Conservation (phyloP, 2,888 invertebrate genomes). For the Torymus texanus region DNA sequence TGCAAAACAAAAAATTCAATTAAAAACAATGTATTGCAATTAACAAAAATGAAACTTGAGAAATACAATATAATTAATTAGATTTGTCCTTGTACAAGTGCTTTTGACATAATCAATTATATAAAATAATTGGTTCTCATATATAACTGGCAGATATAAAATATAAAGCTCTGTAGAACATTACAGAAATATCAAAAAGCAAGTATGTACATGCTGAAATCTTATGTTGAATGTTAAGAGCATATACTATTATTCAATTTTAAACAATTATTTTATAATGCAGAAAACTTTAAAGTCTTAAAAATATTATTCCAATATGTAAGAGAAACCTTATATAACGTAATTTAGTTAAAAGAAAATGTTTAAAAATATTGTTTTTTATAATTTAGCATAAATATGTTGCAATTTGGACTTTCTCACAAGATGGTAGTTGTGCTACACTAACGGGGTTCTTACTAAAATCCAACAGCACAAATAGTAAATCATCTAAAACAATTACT, state of each 20-base stretch:
- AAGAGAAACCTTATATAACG: conserved; percentile 23
- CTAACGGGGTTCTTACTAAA: too few species aligned
- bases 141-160: conserved; percentile 31
- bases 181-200: conserved; percentile 17
- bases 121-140: conserved; percentile 23
- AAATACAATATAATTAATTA: conserved; percentile 30
- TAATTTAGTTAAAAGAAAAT: conserved; percentile 29
- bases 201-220: conserved; percentile 33
- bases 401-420: conserved; percentile 32
- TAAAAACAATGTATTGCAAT: neutral
- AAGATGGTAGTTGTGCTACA: too few species aligned
- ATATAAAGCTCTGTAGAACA: conserved; percentile 3
- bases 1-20: conserved; percentile 20
- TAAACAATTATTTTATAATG: conserved; percentile 41
- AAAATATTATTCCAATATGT: conserved; percentile 32
- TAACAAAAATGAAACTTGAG: conserved; percentile 1
- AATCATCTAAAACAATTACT: too few species aligned
- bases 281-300: conserved; percentile 37
- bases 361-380: conserved; percentile 33
- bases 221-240: conserved; percentile 41
- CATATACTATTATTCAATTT: conserved; percentile 26
- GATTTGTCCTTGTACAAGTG: conserved; percentile 2
- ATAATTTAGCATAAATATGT: conserved; percentile 36
- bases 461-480: too few species aligned
- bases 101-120: conserved; percentile 16